Conservation (phyloP, 2,888 invertebrate species). For the Drosophila lutescens region DNA sequence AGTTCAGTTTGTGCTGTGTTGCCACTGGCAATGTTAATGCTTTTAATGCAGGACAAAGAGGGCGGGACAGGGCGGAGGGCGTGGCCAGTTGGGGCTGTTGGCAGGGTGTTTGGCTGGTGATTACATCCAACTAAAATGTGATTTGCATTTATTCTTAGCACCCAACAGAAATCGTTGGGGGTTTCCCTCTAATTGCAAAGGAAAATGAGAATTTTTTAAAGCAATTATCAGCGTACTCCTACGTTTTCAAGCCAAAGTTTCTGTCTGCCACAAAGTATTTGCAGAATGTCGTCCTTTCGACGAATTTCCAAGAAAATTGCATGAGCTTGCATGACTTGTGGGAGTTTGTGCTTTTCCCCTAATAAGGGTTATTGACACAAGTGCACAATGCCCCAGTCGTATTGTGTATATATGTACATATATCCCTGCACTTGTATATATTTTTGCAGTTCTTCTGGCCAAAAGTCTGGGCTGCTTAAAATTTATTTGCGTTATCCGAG, state of each 20-base stretch:
- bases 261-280: constrained; percentile 55
- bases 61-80: constrained; percentile 11
- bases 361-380: constrained; percentile 53
- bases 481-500: constrained; percentile 57
- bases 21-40: constrained; percentile 66
- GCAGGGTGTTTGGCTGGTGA: constrained; percentile 47
- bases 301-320: constrained; percentile 49
- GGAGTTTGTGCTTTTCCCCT: constrained; percentile 44
- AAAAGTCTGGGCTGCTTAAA: constrained; percentile 22
- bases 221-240: constrained; percentile 51
- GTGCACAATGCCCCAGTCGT: constrained; percentile 18
- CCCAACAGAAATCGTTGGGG: constrained; percentile 3
- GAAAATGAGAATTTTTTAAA: constrained; percentile 19
- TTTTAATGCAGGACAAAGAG: constrained; percentile 56
- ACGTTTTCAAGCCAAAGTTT: constrained; percentile 43
- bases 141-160: constrained; percentile 33
- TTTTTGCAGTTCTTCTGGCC: constrained; percentile 4
- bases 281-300: constrained; percentile 47
- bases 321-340: constrained; percentile 55
- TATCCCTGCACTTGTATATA: constrained; percentile 20
- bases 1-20: constrained; percentile 45
- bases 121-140: constrained; percentile 46
- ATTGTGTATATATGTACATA: constrained; percentile 3
- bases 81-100: constrained; percentile 3
- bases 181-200: constrained; percentile 28